These are phyloP conservation scores for Amphibalanus amphitrite DNA, from an alignment of 1,140 invertebrate species.

Conservation along the genomic window DNA sequence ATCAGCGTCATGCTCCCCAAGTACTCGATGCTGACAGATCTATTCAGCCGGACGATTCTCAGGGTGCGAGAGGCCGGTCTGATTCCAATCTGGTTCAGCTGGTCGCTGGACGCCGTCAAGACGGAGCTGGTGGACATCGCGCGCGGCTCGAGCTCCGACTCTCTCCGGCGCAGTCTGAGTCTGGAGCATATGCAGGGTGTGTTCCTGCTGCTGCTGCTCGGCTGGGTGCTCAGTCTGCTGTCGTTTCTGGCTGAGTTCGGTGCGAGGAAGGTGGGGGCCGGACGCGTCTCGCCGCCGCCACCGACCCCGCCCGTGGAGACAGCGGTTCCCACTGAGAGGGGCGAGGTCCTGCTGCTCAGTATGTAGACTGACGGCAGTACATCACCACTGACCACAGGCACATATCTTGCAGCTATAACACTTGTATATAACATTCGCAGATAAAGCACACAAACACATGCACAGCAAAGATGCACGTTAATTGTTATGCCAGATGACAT, in stretches of 20 bases:
- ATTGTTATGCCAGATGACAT: too few relatives aligned
- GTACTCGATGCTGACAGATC: not conserved
- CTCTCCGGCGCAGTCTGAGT: not conserved
- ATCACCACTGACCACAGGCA: not conserved
- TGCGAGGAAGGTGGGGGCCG: not conserved
- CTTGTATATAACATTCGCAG: too few relatives aligned
- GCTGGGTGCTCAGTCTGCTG: not conserved
- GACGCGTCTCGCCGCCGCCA: too few relatives aligned
- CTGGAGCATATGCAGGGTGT: not conserved
- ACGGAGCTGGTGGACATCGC: not conserved
- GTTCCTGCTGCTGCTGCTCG: not conserved
- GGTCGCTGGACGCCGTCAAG: slow-evolving; percentile 4
- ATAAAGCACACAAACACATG: too few relatives aligned
- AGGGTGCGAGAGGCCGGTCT: not conserved
- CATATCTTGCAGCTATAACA: too few relatives aligned
- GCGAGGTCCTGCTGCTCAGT: not conserved
- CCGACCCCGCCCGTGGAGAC: not conserved
- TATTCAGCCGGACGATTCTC: not conserved
- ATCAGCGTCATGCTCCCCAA: slow-evolving; percentile 3
- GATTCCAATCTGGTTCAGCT: not conserved
- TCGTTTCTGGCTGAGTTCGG: not conserved
- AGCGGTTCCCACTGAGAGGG: not conserved
- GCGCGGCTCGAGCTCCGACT: not conserved
- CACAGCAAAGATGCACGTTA: too few relatives aligned
- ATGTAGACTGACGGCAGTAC: not conserved